Percentiles rank a stretch among this genome's conserved stretches.
Evolutionary conservation across 2,797 vertebrate genomes (phyloP).

Genomic region (Phrynocephalus vlangalii): DNA sequence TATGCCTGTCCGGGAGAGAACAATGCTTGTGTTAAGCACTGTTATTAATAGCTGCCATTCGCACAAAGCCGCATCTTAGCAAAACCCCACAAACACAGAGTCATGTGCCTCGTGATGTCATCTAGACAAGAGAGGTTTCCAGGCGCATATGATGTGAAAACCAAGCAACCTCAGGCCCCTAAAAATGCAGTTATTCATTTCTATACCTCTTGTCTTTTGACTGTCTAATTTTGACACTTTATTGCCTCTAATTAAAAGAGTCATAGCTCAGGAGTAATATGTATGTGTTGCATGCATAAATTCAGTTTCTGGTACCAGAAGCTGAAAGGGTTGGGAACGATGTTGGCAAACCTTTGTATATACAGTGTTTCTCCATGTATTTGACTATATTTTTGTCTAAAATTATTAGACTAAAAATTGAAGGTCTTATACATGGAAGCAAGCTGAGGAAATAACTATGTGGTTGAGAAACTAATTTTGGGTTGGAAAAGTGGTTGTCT

Average conservation of each 20-base stretch:
- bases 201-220: neutral
- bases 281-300: neutral
- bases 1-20: neutral
- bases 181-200: too few relatives aligned
- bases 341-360: neutral
- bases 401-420: too few relatives aligned
- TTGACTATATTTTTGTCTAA: too few relatives aligned
- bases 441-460: too few relatives aligned
- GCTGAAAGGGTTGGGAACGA: neutral
- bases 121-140: neutral
- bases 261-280: neutral
- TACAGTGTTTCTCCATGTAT: too few relatives aligned
- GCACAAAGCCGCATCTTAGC: neutral
- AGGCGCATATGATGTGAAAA: neutral
- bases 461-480: too few relatives aligned
- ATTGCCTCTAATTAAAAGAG: neutral
- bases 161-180: too few relatives aligned
- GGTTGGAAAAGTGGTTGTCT: too few relatives aligned
- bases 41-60: neutral
- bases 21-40: neutral
- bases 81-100: neutral
- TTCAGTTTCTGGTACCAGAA: neutral
- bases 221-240: neutral
- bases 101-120: neutral
- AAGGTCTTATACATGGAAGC: too few relatives aligned